These are phyloP conservation scores for Heterotis niloticus DNA, from an alignment of 2,113 vertebrate species.

Conservation along the genomic window DNA sequence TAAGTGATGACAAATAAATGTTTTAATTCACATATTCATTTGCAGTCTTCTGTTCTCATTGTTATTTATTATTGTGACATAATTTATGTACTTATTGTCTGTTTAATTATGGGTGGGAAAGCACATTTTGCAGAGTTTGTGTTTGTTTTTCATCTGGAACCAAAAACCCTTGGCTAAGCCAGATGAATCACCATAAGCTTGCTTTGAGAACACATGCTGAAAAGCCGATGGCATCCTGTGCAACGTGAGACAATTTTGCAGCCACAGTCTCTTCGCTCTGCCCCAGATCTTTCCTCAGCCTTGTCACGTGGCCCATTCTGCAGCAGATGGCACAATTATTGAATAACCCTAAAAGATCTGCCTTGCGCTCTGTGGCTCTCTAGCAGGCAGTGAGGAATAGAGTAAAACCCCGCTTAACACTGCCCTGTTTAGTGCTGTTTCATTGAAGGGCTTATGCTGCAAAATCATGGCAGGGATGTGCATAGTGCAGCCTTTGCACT, in stretches of 20 bases:
- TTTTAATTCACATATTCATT: too few species aligned
- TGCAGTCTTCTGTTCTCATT: too few species aligned
- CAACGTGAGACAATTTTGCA: conserved; percentile 32
- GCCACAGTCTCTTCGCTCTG: conserved; percentile 25
- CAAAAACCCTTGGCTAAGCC: conserved; percentile 12
- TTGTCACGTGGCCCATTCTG: conserved; percentile 16
- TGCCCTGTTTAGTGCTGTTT: background rate
- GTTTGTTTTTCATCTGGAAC: too few species aligned
- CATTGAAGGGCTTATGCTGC: too few species aligned
- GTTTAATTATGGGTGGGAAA: too few species aligned
- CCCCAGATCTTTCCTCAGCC: conserved; percentile 32
- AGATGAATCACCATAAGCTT: conserved; percentile 18
- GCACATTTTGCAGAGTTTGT: too few species aligned
- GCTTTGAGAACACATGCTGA: conserved; percentile 13
- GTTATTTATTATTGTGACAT: too few species aligned
- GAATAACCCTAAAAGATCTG: background rate
- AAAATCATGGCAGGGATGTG: too few species aligned
- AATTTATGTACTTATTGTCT: too few species aligned
- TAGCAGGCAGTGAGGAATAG: background rate
- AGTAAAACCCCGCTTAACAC: background rate
- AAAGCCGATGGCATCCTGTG: conserved; percentile 24
- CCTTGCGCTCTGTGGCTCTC: background rate
- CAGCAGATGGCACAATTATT: conserved; percentile 39
- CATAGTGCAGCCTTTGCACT: too few species aligned
- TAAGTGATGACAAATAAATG: too few species aligned